These are phyloP conservation scores for Apocrypta bakeri DNA, from an alignment of 1,140 invertebrate genomes.

Conservation along the genomic window DNA sequence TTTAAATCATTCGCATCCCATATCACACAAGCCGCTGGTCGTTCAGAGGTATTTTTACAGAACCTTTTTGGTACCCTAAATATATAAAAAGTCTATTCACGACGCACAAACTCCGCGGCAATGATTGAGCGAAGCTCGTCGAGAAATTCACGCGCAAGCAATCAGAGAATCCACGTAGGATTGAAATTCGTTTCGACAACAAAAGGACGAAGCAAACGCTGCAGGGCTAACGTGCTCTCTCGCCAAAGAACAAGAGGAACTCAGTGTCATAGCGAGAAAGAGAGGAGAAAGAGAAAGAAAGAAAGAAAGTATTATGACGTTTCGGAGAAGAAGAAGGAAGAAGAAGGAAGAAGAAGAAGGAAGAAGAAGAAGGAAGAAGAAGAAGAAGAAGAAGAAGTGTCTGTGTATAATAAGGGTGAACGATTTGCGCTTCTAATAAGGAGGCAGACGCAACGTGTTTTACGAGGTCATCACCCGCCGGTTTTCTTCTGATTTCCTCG, in stretches of 20 bases:
- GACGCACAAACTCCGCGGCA: neutral
- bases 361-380: neutral
- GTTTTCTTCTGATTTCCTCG: slow-evolving; percentile 49
- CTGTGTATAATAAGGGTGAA: slow-evolving; percentile 65
- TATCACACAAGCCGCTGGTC: slow-evolving; percentile 19
- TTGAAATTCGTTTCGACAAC: slow-evolving; percentile 12
- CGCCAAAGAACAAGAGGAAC: neutral
- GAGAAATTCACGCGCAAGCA: slow-evolving; percentile 30
- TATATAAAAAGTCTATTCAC: neutral
- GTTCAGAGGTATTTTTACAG: slow-evolving; percentile 18
- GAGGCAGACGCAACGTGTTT: slow-evolving; percentile 69
- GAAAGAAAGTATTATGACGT: neutral
- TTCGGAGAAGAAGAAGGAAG: too few relatives aligned
- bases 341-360: neutral
- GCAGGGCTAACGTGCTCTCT: neutral
- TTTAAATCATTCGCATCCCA: slow-evolving; percentile 12
- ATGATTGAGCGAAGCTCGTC: slow-evolving; percentile 26
- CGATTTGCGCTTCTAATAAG: slow-evolving; percentile 70
- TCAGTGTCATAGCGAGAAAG: neutral
- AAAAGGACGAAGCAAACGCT: neutral
- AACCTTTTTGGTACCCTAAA: neutral
- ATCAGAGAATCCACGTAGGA: slow-evolving; percentile 23
- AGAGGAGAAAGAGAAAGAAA: neutral
- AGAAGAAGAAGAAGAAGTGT: slow-evolving; percentile 50
- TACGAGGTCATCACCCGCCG: slow-evolving; percentile 58